A percentile compares a stretch with the other conserved stretches of the same genome.
Evolutionary conservation across 2,797 vertebrate genomes (phyloP).

Genomic region (Tolypeutes matacus): DNA sequence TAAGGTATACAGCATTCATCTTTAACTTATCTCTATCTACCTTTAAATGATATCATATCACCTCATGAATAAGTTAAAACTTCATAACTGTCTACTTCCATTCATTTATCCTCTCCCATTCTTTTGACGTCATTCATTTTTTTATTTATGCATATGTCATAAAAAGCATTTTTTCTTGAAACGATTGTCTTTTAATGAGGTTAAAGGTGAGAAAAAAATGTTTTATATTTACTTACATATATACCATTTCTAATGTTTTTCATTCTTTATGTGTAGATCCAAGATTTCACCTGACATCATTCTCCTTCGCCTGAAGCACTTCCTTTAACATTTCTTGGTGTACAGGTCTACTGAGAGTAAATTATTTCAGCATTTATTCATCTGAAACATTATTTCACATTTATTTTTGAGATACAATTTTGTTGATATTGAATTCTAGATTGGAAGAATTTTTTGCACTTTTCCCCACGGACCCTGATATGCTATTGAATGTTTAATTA

Average conservation of each 20-base stretch:
- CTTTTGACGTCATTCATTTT: background rate
- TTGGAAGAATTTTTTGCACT: slow-evolving; percentile 21
- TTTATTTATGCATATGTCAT: background rate
- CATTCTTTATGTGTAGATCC: background rate
- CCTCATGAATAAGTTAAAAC: background rate
- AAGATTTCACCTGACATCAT: background rate
- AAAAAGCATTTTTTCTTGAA: background rate
- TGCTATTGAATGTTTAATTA: background rate
- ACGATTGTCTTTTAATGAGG: background rate
- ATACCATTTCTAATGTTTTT: background rate
- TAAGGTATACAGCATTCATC: background rate
- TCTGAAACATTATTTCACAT: background rate
- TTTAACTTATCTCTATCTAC: background rate
- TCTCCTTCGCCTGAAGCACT: background rate
- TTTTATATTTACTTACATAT: background rate
- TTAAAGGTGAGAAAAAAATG: background rate
- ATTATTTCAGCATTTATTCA: slow-evolving; percentile 1
- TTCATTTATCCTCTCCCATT: background rate
- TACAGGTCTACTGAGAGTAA: background rate
- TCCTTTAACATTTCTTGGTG: background rate
- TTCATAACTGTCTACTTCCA: background rate
- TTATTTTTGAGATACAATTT: slow-evolving; percentile 43
- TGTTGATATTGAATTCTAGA: background rate
- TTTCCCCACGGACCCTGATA: background rate
- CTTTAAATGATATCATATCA: background rate